Conservation (phyloP, 2,888 invertebrate species). For the Hirtodrosophila histrioides region DNA sequence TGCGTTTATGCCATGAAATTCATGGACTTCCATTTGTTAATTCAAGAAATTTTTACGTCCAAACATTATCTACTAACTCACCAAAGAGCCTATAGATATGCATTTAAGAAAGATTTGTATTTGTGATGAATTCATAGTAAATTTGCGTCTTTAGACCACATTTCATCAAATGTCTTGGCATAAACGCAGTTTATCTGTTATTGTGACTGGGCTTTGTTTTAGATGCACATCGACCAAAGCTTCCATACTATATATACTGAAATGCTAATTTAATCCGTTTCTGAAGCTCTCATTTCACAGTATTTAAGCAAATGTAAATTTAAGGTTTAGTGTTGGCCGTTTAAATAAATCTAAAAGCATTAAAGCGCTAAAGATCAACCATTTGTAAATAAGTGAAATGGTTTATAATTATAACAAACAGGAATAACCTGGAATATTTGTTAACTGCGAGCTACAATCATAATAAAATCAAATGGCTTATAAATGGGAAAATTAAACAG, state of each 20-base stretch:
- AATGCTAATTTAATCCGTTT: slow-evolving; percentile 2
- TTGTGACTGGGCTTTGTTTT: slow-evolving; percentile 15
- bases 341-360: slow-evolving; percentile 31
- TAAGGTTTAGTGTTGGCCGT: slow-evolving; percentile 34
- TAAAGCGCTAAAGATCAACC: slow-evolving; percentile 9
- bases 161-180: no score
- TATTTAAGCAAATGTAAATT: slow-evolving; percentile 33
- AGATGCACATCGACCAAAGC: slow-evolving; percentile 5
- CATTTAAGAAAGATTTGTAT: no score
- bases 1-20: no score
- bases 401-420: no score
- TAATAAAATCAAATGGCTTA: slow-evolving; percentile 12
- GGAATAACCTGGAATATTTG: background rate
- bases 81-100: no score
- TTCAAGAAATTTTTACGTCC: no score
- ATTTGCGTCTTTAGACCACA: no score
- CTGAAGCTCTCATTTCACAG: slow-evolving; percentile 13
- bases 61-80: no score
- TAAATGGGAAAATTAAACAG: slow-evolving; percentile 1
- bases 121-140: no score
- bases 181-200: slow-evolving; percentile 18
- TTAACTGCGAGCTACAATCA: background rate
- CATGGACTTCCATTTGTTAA: no score
- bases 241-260: slow-evolving; percentile 4
- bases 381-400: no score